These are phyloP conservation scores for Pseudorhombus dupliciocellatus DNA, from an alignment of 2,113 vertebrate genomes.

Conservation along the genomic window DNA sequence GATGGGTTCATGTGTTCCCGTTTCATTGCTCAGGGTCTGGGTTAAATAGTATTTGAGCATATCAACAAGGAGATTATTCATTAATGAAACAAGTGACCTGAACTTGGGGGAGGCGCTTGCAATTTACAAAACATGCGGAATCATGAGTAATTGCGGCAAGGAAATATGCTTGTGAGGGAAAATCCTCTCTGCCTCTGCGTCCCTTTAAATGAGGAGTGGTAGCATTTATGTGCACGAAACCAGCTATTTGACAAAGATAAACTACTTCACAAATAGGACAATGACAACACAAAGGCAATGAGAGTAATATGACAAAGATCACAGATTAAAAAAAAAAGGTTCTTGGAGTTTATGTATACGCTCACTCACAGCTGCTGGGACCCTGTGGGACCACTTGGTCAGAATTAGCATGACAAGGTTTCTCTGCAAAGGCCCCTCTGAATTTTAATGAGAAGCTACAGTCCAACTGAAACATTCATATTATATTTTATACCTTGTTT, in stretches of 20 bases:
- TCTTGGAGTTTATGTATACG: slow-evolving; percentile 44
- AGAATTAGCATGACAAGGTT: slow-evolving; percentile 77
- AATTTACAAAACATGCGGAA: slow-evolving; percentile 16
- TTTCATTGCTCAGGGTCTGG: slow-evolving; percentile 33
- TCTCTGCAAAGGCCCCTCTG: slow-evolving; percentile 51
- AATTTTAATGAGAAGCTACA: slow-evolving; percentile 70
- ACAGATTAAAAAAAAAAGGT: slow-evolving; percentile 22
- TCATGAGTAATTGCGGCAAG: neutral
- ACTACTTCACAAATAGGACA: slow-evolving; percentile 64
- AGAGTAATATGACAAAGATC: slow-evolving; percentile 61
- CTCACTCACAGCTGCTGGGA: slow-evolving; percentile 52
- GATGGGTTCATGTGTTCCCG: slow-evolving; percentile 12
- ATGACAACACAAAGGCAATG: slow-evolving; percentile 66
- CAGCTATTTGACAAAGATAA: slow-evolving; percentile 64
- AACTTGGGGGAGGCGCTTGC: neutral
- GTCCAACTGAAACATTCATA: slow-evolving; percentile 69
- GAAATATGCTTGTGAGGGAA: neutral
- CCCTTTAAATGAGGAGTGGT: slow-evolving; percentile 21
- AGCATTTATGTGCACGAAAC: slow-evolving; percentile 38
- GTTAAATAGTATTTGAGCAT: slow-evolving; percentile 33
- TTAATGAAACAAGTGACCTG: slow-evolving; percentile 33
- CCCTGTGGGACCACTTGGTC: slow-evolving; percentile 72
- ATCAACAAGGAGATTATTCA: slow-evolving; percentile 27
- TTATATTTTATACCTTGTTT: slow-evolving; percentile 75
- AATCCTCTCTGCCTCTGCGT: neutral